phyloP scores from a whole-genome alignment of 2,113 vertebrate species.

The Laticauda colubrina region DNA sequence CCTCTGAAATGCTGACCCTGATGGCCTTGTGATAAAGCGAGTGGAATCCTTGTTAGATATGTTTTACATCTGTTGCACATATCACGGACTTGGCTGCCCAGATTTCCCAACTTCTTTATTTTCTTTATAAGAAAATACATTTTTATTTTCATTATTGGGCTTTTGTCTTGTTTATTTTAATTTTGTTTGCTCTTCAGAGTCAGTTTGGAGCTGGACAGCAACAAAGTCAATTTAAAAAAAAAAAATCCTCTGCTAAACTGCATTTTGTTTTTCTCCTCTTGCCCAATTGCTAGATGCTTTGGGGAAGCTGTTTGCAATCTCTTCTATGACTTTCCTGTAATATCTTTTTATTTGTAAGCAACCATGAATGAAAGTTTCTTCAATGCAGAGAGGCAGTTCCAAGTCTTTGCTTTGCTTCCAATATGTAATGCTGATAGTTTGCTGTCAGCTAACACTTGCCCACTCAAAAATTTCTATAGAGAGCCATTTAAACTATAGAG shows the following conservation, averaged over 20 bases:
- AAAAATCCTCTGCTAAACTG: neutral
- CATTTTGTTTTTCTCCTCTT: neutral
- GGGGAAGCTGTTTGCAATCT: neutral
- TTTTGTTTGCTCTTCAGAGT: neutral
- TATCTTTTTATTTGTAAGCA: neutral
- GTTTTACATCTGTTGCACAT: neutral
- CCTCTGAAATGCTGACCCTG: neutral
- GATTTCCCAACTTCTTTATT: neutral
- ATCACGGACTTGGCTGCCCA: neutral
- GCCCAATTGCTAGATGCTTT: neutral
- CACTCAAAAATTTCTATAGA: neutral
- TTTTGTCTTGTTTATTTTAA: neutral
- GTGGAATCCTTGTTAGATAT: neutral
- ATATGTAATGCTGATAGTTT: neutral
- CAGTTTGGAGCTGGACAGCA: neutral
- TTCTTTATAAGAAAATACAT: neutral
- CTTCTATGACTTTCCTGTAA: neutral
- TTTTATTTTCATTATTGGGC: neutral
- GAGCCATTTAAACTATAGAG: neutral
- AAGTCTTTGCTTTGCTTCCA: neutral
- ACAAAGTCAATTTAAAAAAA: neutral
- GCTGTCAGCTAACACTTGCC: neutral
- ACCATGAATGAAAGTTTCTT: neutral
- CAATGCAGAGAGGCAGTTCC: neutral
- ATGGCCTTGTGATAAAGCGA: neutral